Conservation (phyloP, 2,797 vertebrate species). For the Anisognathus igniventris region DNA sequence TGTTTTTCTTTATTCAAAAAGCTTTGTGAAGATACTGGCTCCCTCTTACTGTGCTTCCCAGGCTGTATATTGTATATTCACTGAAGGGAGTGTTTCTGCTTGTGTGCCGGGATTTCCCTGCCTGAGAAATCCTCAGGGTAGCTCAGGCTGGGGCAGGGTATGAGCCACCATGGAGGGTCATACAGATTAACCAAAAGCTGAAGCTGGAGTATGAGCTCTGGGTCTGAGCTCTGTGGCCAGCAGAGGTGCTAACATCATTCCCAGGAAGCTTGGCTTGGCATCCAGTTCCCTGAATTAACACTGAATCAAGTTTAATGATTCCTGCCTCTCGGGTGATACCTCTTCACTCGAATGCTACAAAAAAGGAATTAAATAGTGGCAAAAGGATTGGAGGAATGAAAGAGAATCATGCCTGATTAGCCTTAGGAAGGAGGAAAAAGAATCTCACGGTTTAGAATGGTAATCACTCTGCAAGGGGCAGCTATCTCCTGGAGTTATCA, state of each 20-base stretch:
- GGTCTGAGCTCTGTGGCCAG: background rate
- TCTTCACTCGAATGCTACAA: background rate
- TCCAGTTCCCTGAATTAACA: slow-evolving; percentile 56
- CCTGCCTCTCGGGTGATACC: background rate
- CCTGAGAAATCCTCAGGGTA: background rate
- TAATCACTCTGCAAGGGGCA: background rate
- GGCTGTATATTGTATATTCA: rapidly evolving
- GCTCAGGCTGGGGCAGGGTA: background rate
- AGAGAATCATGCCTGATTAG: background rate
- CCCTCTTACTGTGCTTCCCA: background rate
- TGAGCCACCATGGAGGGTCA: background rate
- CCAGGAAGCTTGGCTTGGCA: slow-evolving; percentile 33
- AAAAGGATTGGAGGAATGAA: background rate
- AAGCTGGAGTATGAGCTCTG: background rate
- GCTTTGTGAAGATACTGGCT: background rate
- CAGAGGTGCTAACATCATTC: background rate
- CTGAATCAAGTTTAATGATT: slow-evolving; percentile 50
- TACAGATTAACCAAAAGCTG: background rate
- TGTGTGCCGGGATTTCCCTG: background rate
- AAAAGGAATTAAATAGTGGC: background rate
- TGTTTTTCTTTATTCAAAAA: background rate
- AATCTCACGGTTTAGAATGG: background rate
- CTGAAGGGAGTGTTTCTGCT: background rate
- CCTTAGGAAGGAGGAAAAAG: background rate
- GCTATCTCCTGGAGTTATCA: background rate